Base-by-base conservation (phyloP, 1,140 invertebrate genomes). In the Drosophila mauritiana region DNA sequence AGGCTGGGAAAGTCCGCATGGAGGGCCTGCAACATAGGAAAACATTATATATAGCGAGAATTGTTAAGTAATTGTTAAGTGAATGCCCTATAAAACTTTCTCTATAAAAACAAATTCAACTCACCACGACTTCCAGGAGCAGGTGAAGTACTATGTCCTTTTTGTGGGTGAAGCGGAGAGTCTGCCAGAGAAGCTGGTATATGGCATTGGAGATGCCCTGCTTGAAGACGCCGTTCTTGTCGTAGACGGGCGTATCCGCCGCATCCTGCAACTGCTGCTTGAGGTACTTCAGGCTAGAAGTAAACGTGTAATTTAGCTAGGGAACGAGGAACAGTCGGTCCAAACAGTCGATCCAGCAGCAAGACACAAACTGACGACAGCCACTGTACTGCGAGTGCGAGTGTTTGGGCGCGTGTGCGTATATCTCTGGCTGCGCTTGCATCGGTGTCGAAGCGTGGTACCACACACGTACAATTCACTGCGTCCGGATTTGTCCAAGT, bases 1-100 rank as follows among this genome's bases (percentile, higher is more conserved):
- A 96, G 94, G 15, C 96, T 95, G 49, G 96, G 95, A 89, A 97
- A 94, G 81, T 96, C 96, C 48, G 94, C 93, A 93, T 97, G 96
- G 34, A 96, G 92, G 69, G 93, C 93, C 95, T 96, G 92, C 67
- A 90, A 68, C 10, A 45, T 8, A 42, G 2, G 6, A n/a, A 42
- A 13, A 39, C 37, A n/a, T 39, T 12, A 42, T 22, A 22, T 22
- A 22, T 22, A 22, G 20, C 20, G 20, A 22, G 2, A 22, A 22
- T 22, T 22, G 13, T 42, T 42, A 8, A 8, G 12, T n/a, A n/a
- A n/a, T n/a, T n/a, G n/a, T n/a, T n/a, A 13, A 39, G 3, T 20
- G 11, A 11, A 20, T 49, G 3, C 39, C n/a, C 10, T 36, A 34
- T 17, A 31, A 31, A 46, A 4, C 1, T 5, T 48, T 1, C 13